Percentiles rank a stretch among this genome's conserved stretches.
These are phyloP conservation scores for Rugalucina vietnamica DNA, from an alignment of 2,888 invertebrate genomes.

Conservation along the genomic window DNA sequence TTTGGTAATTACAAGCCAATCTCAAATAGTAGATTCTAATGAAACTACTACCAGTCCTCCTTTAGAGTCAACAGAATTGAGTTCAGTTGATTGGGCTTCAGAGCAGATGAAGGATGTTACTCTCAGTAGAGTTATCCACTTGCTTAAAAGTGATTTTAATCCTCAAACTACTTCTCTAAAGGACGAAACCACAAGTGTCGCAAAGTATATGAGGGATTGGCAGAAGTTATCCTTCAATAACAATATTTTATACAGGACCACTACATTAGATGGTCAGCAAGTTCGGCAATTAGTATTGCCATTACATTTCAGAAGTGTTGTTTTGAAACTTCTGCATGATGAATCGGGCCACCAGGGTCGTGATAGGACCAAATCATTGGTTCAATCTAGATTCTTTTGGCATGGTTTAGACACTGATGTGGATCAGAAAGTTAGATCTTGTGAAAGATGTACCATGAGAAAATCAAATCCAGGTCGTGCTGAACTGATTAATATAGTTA, in stretches of 20 bases:
- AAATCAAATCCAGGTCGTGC: not conserved
- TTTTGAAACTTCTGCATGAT: not conserved
- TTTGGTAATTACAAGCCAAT: not conserved
- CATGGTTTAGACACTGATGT: constrained; percentile 9
- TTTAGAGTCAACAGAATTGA: not conserved
- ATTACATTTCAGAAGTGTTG: not conserved
- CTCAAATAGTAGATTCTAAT: not conserved
- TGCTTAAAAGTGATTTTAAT: not conserved
- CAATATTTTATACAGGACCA: not conserved
- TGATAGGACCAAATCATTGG: constrained; percentile 28
- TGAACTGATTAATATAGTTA: constrained; percentile 17
- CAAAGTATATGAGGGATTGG: not conserved
- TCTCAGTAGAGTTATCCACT: not conserved
- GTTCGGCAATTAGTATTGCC: not conserved
- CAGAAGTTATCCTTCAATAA: not conserved
- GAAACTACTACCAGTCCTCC: not conserved
- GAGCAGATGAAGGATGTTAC: not conserved
- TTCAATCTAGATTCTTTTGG: constrained; percentile 7
- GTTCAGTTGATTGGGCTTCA: not conserved
- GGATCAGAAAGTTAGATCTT: not conserved
- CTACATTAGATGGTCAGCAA: not conserved
- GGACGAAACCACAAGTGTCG: not conserved
- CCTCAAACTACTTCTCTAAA: not conserved
- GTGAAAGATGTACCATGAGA: constrained; percentile 12
- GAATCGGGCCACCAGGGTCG: not conserved